phyloP scores from a whole-genome alignment of 2,797 vertebrate genomes.

The Spondyliosoma cantharus region DNA sequence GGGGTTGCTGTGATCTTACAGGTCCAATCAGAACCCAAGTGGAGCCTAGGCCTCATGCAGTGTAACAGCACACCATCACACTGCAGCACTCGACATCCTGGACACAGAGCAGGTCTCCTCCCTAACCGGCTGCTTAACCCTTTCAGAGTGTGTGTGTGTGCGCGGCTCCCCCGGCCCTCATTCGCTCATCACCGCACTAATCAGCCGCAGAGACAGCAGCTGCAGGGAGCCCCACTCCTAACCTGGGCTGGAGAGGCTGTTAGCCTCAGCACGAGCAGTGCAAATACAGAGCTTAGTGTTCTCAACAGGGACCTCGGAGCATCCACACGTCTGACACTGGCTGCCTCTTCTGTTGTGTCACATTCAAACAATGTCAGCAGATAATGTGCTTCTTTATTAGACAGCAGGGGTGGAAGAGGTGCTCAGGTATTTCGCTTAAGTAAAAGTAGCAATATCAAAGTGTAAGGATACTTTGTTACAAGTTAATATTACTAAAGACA shows the following conservation, averaged over 20 bases:
- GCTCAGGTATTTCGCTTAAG: not conserved
- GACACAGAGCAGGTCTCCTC: slow-evolving; percentile 84
- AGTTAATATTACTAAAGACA: not conserved
- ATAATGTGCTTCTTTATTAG: slow-evolving; percentile 43
- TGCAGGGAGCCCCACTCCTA: slow-evolving; percentile 82
- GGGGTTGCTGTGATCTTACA: slow-evolving; percentile 81
- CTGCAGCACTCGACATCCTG: slow-evolving; percentile 82
- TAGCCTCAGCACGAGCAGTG: slow-evolving; percentile 75
- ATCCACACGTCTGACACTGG: slow-evolving; percentile 64
- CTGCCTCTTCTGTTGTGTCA: slow-evolving; percentile 59
- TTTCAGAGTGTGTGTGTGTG: slow-evolving; percentile 65
- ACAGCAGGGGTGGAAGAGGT: slow-evolving; percentile 22
- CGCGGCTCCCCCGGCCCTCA: slow-evolving; percentile 71
- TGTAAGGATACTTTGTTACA: not conserved
- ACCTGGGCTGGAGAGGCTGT: slow-evolving; percentile 80
- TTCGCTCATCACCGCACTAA: slow-evolving; percentile 83
- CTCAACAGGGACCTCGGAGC: slow-evolving; percentile 76
- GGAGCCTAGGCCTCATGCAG: slow-evolving; percentile 81
- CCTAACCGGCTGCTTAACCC: slow-evolving; percentile 81
- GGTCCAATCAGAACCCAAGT: slow-evolving; percentile 85
- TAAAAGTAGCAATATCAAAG: slow-evolving; percentile 6
- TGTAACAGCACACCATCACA: slow-evolving; percentile 80
- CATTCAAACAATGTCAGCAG: slow-evolving; percentile 50
- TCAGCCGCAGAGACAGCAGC: slow-evolving; percentile 82
- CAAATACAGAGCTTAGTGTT: slow-evolving; percentile 83